Base-by-base conservation (phyloP, 30 jellyfish, hydroid and myxozoan genomes). In the Turritopsis rubra region DNA sequence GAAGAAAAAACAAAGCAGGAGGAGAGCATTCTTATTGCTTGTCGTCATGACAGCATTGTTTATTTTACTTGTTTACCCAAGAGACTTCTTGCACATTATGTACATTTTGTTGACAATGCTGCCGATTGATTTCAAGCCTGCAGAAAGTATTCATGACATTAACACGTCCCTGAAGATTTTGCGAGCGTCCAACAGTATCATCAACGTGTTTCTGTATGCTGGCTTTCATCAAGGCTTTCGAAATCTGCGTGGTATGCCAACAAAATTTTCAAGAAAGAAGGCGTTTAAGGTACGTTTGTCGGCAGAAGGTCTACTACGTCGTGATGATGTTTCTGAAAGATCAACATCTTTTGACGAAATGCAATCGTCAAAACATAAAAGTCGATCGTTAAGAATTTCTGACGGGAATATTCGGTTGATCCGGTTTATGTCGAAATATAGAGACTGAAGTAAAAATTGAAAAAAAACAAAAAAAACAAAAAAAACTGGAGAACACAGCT, bases 21-120 rank as follows among this genome's bases (percentile, higher is more conserved):
- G 23, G 82, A 29, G 27, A n/a, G 24, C 24, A n/a, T 65, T 85
- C 75, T 86, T 87, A 8, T 65, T 84, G 70, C 80, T 90, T 13
- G 29, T 81, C 18, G 79, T 81, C 28, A 80, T 90, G 25, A 88
- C 86, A 26, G 80, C 79, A 21, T 54, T 70, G 24, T 90, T 90
- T 71, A 79, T 79, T 52, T 21, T 90, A 0, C 85, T 85, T 54
- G 88, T 85, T 7, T 85, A 83, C 22, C 97, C 97, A 1, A 28
- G 84, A 52, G 97, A 90, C 65, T 81, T 85, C 65, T 21, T 82
- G 31, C 95, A 90, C 29, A 31, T 90, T 17, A 72, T 86, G 23
- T 85, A 8, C 27, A 66, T 84, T 0, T n/a, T 82, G 16, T 85
- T 92, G 0, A 85, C 90, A 88, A 23, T 68, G 16, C 19, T 27